A percentile compares a stretch with the other conserved stretches of the same genome.
phyloP scores from a whole-genome alignment of 2,888 invertebrate genomes.

The Aporophyla lueneburgensis region DNA sequence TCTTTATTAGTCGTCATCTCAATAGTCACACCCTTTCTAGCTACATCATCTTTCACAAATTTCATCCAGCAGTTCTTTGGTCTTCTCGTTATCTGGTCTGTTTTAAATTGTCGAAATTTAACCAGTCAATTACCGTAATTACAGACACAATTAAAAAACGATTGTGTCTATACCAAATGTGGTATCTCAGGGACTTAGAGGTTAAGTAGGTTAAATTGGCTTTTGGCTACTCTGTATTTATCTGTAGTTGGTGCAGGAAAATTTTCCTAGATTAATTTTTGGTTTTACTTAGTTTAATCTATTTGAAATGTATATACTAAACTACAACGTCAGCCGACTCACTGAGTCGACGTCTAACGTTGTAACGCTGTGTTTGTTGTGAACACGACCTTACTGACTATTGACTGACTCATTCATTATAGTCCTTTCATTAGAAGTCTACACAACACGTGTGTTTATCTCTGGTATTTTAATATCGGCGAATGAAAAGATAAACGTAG shows the following conservation, averaged over 20 bases:
- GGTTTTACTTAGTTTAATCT: too few species aligned
- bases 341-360: too few species aligned
- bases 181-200: too few species aligned
- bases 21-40: background rate
- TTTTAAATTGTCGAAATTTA: too few species aligned
- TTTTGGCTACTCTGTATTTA: too few species aligned
- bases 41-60: background rate
- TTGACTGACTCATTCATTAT: conserved; percentile 16
- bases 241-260: too few species aligned
- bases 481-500: conserved; percentile 23
- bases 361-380: background rate
- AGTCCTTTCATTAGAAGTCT: background rate
- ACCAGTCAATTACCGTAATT: too few species aligned
- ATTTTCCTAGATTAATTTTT: too few species aligned
- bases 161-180: too few species aligned
- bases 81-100: background rate
- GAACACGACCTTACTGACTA: conserved; percentile 1
- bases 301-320: background rate
- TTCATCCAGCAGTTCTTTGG: background rate
- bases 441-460: conserved; percentile 13
- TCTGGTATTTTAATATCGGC: conserved; percentile 32
- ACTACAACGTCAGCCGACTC: background rate
- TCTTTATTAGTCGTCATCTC: background rate
- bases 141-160: too few species aligned
- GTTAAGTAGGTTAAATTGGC: too few species aligned